A percentile compares a stretch with the other conserved stretches of the same genome.
These are phyloP conservation scores for Dolichomitus sp. DNA, from an alignment of 2,888 invertebrate genomes.

Conservation along the genomic window DNA sequence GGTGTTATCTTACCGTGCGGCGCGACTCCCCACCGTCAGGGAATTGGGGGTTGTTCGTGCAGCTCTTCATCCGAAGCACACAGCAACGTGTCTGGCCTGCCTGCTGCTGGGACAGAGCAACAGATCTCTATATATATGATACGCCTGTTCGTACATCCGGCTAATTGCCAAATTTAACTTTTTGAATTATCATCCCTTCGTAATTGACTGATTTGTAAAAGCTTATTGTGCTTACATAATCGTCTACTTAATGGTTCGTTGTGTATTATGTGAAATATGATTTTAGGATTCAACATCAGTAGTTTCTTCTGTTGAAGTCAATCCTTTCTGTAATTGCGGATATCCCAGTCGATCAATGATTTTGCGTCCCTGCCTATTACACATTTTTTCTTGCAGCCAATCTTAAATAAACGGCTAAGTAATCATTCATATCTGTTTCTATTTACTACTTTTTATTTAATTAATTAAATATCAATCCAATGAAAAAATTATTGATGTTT, in stretches of 20 bases:
- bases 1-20: slow-evolving; percentile 77
- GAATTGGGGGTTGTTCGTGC: slow-evolving; percentile 54
- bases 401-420: too few relatives aligned
- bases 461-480: background rate
- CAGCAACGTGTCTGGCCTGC: slow-evolving; percentile 48
- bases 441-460: background rate
- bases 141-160: slow-evolving; percentile 66
- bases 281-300: background rate
- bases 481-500: background rate
- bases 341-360: too few relatives aligned
- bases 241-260: slow-evolving; percentile 20
- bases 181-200: slow-evolving; percentile 63
- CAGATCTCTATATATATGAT: slow-evolving; percentile 48
- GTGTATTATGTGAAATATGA: background rate
- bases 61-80: slow-evolving; percentile 59
- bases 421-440: background rate
- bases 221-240: slow-evolving; percentile 45
- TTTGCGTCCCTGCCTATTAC: too few relatives aligned
- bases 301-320: background rate
- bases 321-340: background rate
- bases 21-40: slow-evolving; percentile 50
- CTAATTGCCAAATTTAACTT: slow-evolving; percentile 73
- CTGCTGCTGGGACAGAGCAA: slow-evolving; percentile 29
- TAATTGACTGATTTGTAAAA: slow-evolving; percentile 64
- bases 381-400: too few relatives aligned